phyloP scores from a whole-genome alignment of 2,888 invertebrate genomes.

The Troides oblongomaculatus region DNA sequence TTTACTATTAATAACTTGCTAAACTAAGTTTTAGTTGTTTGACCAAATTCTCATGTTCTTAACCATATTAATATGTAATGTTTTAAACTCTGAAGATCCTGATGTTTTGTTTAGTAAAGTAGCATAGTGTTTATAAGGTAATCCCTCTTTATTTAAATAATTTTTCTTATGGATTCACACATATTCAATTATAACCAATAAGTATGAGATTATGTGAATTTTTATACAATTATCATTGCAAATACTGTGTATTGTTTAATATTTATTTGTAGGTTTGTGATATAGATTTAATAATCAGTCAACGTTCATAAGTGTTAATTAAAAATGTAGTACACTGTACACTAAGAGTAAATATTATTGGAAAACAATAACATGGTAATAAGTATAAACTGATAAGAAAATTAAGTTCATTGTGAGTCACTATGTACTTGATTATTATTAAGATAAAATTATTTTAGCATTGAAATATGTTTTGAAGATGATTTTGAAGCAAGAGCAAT shows the following conservation, averaged over 20 bases:
- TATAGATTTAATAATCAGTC: neutral
- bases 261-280: neutral
- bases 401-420: neutral
- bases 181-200: too few species aligned
- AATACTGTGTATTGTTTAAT: neutral
- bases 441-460: neutral
- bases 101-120: neutral
- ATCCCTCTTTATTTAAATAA: neutral
- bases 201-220: too few species aligned
- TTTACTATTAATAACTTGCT: too few species aligned
- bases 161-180: neutral
- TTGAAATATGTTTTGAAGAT: neutral
- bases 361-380: neutral
- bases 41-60: too few species aligned
- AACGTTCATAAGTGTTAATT: neutral
- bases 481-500: neutral
- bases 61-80: neutral
- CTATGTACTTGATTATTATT: neutral
- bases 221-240: neutral
- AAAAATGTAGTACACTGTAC: neutral
- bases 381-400: constrained; percentile 2
- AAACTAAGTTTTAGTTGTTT: too few species aligned
- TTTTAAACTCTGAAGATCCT: neutral
- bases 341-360: neutral
- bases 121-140: neutral